A percentile compares a stretch with the other conserved stretches of the same genome.
Evolutionary conservation across 2,888 invertebrate species (phyloP).

Genomic region (Xestia xanthographa): DNA sequence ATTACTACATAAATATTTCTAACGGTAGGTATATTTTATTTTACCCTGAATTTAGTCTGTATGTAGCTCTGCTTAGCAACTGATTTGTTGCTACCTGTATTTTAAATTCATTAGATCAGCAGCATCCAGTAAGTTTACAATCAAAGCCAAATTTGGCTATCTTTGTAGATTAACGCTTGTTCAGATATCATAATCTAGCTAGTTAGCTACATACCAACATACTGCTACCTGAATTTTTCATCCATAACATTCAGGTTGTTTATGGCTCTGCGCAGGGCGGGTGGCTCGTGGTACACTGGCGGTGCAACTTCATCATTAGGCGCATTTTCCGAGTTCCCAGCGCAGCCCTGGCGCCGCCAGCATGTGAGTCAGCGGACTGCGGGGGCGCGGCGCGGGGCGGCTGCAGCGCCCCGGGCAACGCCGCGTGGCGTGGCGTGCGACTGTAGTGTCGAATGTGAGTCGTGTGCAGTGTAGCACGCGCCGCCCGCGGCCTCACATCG

Average conservation of each 20-base stretch:
- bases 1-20: slow-evolving; percentile 57
- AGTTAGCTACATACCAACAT: not conserved
- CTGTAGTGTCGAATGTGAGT: slow-evolving; percentile 75
- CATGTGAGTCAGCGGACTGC: slow-evolving; percentile 70
- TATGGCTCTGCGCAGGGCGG: slow-evolving; percentile 47
- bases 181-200: not conserved
- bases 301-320: slow-evolving; percentile 49
- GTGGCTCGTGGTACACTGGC: slow-evolving; percentile 34
- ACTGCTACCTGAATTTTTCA: slow-evolving; percentile 3
- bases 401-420: slow-evolving; percentile 68
- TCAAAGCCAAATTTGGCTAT: slow-evolving; percentile 19
- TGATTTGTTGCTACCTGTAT: slow-evolving; percentile 41
- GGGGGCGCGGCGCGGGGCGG: slow-evolving; percentile 69
- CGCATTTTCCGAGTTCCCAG: slow-evolving; percentile 52
- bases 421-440: slow-evolving; percentile 68
- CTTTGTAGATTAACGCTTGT: not conserved
- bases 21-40: slow-evolving; percentile 50
- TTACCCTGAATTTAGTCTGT: slow-evolving; percentile 52
- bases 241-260: slow-evolving; percentile 5
- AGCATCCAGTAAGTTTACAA: slow-evolving; percentile 10
- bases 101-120: slow-evolving; percentile 32
- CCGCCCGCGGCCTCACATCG: slow-evolving; percentile 89
- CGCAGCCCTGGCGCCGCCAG: slow-evolving; percentile 62
- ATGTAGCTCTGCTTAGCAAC: slow-evolving; percentile 39
- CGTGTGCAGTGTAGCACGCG: slow-evolving; percentile 88